phyloP scores from a whole-genome alignment of 1,140 invertebrate genomes.

The Pogonomyrmex barbatus region DNA sequence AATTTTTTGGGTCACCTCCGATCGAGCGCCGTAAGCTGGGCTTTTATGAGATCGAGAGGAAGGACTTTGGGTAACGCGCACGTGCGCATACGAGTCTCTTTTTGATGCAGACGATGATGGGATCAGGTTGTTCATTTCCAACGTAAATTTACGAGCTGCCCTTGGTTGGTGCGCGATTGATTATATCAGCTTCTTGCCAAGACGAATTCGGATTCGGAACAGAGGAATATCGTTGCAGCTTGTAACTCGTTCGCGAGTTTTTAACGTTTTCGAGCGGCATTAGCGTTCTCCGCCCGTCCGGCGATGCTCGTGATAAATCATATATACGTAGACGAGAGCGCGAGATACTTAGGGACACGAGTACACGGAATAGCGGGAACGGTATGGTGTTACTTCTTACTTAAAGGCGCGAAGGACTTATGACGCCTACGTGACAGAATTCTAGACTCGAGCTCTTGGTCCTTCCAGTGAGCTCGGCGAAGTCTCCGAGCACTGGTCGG shows the following conservation, averaged over 20 bases:
- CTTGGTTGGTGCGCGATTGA: background rate
- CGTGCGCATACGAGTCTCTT: background rate
- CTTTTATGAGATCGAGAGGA: conserved; percentile 48
- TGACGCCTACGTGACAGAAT: conserved; percentile 81
- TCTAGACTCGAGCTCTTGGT: conserved; percentile 55
- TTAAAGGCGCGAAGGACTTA: conserved; percentile 79
- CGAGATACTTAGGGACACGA: conserved; percentile 60
- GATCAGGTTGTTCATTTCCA: conserved; percentile 7
- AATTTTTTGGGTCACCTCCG: conserved; percentile 59
- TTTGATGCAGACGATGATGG: background rate
- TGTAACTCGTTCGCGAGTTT: conserved; percentile 5
- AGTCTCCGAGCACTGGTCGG: conserved; percentile 27
- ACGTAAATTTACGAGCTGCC: conserved; percentile 39
- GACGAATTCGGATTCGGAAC: background rate
- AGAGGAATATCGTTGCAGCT: background rate
- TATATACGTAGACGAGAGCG: conserved; percentile 36
- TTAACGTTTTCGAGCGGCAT: conserved; percentile 1
- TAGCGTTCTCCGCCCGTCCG: background rate
- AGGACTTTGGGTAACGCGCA: background rate
- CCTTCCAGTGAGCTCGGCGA: conserved; percentile 19
- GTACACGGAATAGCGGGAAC: conserved; percentile 47
- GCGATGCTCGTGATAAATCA: conserved; percentile 41
- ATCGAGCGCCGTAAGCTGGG: conserved; percentile 43
- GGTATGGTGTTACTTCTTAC: conserved; percentile 77
- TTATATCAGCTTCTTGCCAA: background rate